Evolutionary conservation across 2,113 vertebrate species (phyloP).

Genomic region (Ailuropoda melanoleuca): DNA sequence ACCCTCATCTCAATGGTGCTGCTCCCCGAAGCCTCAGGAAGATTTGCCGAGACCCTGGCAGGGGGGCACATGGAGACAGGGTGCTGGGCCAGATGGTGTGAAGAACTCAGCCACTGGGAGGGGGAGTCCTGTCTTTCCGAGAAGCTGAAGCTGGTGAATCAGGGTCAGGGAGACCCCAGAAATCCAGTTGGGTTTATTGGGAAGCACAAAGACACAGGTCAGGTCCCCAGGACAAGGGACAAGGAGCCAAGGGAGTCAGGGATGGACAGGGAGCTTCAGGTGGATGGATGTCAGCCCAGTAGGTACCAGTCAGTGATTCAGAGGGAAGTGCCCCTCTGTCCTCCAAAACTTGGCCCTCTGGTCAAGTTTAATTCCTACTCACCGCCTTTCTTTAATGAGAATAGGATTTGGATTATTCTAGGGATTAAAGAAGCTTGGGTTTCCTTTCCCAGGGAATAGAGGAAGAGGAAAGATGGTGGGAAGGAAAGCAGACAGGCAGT

Average conservation of each 20-base stretch:
- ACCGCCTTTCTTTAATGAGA: neutral
- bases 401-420: neutral
- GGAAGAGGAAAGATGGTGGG: neutral
- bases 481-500: neutral
- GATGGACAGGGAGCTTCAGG: neutral
- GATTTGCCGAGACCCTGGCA: neutral
- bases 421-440: neutral
- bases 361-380: neutral
- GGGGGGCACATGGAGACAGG: neutral
- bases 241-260: neutral
- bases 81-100: accelerated
- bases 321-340: neutral
- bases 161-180: neutral
- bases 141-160: neutral
- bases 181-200: neutral
- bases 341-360: neutral
- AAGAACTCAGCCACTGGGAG: neutral
- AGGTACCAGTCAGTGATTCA: neutral
- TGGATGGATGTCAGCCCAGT: neutral
- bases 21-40: accelerated
- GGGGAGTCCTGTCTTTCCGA: neutral
- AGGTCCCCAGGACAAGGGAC: neutral
- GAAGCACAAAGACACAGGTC: neutral
- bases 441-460: neutral
- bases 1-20: accelerated